phyloP scores from a whole-genome alignment of 2,888 invertebrate species.

The Alviniconcha strummeri region DNA sequence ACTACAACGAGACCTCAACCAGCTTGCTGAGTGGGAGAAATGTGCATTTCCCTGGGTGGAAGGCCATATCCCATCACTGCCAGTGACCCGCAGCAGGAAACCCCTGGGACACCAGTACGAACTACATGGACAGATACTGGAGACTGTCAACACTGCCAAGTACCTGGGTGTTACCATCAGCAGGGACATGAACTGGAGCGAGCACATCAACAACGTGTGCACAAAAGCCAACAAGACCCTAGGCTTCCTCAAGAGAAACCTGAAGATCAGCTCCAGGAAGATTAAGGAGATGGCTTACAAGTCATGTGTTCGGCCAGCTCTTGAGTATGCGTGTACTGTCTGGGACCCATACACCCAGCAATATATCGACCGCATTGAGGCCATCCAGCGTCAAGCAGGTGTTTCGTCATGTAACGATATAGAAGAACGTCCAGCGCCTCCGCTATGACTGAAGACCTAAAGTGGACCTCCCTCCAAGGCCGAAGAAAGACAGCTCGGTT shows the following conservation, averaged over 20 bases:
- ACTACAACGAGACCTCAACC: neutral
- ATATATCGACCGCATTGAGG: neutral
- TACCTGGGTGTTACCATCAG: neutral
- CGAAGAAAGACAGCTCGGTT: too few species aligned
- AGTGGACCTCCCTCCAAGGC: too few species aligned
- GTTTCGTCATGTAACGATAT: neutral
- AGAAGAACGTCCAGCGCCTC: neutral
- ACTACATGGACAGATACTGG: neutral
- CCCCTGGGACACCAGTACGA: neutral
- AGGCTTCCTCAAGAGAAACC: neutral
- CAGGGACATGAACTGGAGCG: neutral
- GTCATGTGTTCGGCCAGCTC: neutral
- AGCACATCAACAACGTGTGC: neutral
- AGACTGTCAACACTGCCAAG: neutral
- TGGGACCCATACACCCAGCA: neutral
- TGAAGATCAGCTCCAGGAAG: slow-evolving; percentile 1
- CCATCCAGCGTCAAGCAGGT: neutral
- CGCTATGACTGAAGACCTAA: neutral
- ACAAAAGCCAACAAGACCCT: neutral
- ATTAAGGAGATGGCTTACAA: neutral
- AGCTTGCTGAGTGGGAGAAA: neutral
- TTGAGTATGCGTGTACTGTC: neutral
- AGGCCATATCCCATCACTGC: neutral
- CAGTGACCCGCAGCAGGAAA: neutral
- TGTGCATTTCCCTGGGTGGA: too few species aligned